Base-by-base conservation (phyloP, 2,888 invertebrate species). In the Perizoma affinitatum region DNA sequence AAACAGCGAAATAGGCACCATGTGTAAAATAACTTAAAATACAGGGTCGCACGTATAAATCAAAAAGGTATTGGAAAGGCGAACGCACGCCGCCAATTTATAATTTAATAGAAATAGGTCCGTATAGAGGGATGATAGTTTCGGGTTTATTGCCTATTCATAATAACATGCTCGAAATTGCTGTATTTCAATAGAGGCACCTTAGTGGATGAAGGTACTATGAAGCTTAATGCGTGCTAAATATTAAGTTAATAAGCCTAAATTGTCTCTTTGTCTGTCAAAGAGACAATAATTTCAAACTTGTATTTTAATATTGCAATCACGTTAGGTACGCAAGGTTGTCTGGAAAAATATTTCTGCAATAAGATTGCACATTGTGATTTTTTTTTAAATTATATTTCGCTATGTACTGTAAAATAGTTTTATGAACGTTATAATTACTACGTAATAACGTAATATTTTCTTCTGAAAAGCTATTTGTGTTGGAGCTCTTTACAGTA, bases 51-150 rank as follows among this genome's bases (percentile, higher is more conserved):
- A 41, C 41, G 49, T 57, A 68, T 70, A 70, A 70, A 70, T 70
- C 70, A 68, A 65, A 65, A 65, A 67, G 68, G 70, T 70, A 70
- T 68, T 66, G 68, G 66, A 58, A 44, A 55, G 62, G 66, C 58
- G 65, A 59, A 65, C 69, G 68, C 66, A 65, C 63, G 66, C 54
- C 56, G 50, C 66, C 70, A 70, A 68, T 70, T 70, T 70, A 70
- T 70, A 70, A 70, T 70, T 70, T 68, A 68, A 68, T 70, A 68
- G 69, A 68, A 66, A 70, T 68, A 67, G 66, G 66, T 66, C 63
- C 55, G 53, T 65, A 54, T 59, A 60, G 52, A 55, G 47, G 22
- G 41, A 61, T 64, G 65, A 67, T 70, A 68, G 68, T 70, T 68
- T 66, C 63, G 64, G 65, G 63, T 65, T 68, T 70, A 70, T 68